A percentile compares a stretch with the other conserved stretches of the same genome.
phyloP scores from a whole-genome alignment of 2,888 invertebrate species.

The Apoderus coryli region DNA sequence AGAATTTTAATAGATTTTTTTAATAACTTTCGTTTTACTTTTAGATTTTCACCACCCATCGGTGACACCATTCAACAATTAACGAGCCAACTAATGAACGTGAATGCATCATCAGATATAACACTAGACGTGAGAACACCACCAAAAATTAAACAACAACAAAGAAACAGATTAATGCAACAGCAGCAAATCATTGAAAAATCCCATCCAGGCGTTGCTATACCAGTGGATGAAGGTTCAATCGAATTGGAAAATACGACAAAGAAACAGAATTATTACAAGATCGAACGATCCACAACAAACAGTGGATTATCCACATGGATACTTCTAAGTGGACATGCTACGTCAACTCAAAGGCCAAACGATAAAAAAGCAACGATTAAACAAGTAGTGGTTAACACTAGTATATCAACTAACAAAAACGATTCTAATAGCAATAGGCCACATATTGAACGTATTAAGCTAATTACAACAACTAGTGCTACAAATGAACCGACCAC shows the following conservation, averaged over 20 bases:
- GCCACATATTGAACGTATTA: no score
- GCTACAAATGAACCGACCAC: no score
- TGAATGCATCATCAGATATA: conserved; percentile 30
- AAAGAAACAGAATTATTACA: conserved; percentile 29
- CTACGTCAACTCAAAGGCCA: conserved; percentile 23
- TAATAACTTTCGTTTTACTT: no score
- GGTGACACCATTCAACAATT: conserved; percentile 44
- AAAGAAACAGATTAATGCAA: conserved; percentile 27
- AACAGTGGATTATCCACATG: conserved; percentile 58
- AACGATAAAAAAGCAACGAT: conserved; percentile 16
- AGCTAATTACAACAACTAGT: no score
- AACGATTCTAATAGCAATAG: no score
- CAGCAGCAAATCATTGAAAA: conserved; percentile 30
- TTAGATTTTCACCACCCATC: conserved; percentile 33
- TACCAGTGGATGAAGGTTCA: conserved; percentile 27
- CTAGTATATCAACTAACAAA: no score
- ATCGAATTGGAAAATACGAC: conserved; percentile 24
- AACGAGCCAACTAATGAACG: conserved; percentile 41
- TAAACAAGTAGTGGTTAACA: conserved; percentile 15
- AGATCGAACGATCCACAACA: conserved; percentile 36
- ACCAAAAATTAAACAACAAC: conserved; percentile 43
- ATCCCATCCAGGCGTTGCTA: conserved; percentile 45
- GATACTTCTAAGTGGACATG: conserved; percentile 50
- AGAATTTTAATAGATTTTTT: no score
- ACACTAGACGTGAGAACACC: conserved; percentile 44